Base-by-base conservation (phyloP, 2,113 vertebrate genomes). In the Grantiella picta region DNA sequence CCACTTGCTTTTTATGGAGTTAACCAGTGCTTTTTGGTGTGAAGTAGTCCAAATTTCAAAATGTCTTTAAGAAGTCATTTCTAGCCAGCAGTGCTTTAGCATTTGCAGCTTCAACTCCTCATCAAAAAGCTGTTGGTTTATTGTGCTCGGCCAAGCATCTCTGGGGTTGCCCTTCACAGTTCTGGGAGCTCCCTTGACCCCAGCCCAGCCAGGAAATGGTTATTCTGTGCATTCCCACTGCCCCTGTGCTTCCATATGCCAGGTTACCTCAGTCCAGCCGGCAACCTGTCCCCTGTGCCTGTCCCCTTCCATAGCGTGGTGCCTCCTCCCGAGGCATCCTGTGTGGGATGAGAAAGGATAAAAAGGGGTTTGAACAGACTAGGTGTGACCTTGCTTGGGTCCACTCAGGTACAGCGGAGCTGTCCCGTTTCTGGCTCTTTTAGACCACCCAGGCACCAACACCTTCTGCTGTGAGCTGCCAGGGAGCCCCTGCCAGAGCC, bases 261-360 rank as follows among this genome's bases (percentile, higher is more conserved):
- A 4, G 9, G 16, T n/a, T 27, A 28, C 2, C 20, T 25, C 16
- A 23, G 16, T 21, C 19, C 1, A 2, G 57, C 11, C 19, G 5
- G 35, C 0, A 0, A 12, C 12, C 0, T 6, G 12, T 5, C 19
- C 25, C 33, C 36, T 22, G 18, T 28, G 35, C 84, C 29, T 7
- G 2, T 8, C 10, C 7, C 4, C 3, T 54, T 33, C 22, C 21
- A 4, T 0, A 12, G 45, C 70, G 42, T 50, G 1, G 7, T 1
- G 2, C 40, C 23, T 14, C 17, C 53, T 52, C n/a, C 61, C 1
- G 1, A 11, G 11, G 38, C 38, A 38, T 38, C 38, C 38, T 47
- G 49, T 36, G 38, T 1, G 56, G 24, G 47, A 7, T 2, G 28
- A 4, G 28, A 4, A 14, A 9, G 16, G 10, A 10, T 9, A 1